Evolutionary conservation across 2,888 invertebrate species (phyloP).

Genomic region (Abscondita cerata): DNA sequence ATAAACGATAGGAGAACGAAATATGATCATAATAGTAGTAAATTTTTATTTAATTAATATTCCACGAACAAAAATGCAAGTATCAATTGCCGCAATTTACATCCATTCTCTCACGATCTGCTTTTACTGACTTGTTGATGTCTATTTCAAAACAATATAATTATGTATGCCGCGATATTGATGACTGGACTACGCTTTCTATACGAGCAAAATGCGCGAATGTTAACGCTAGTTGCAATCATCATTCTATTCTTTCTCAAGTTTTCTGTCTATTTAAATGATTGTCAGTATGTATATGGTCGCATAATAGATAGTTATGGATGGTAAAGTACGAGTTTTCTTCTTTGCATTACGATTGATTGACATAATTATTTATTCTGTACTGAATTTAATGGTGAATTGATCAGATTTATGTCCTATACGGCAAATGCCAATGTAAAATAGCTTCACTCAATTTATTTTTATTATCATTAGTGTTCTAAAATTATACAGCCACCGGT

Average conservation of each 20-base stretch:
- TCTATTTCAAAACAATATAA: constrained; percentile 45
- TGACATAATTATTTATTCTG: constrained; percentile 25
- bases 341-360: constrained; percentile 22
- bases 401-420: constrained; percentile 17
- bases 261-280: constrained; percentile 19
- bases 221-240: constrained; percentile 35
- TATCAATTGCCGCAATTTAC: constrained; percentile 24
- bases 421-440: constrained; percentile 6
- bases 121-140: constrained; percentile 43
- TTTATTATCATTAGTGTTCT: constrained; percentile 13
- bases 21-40: background rate
- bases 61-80: constrained; percentile 10
- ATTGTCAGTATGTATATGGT: constrained; percentile 23
- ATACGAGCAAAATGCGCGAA: constrained; percentile 36
- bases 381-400: constrained; percentile 13
- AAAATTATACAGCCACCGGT: constrained; percentile 13
- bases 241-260: constrained; percentile 30
- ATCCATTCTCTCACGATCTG: constrained; percentile 44
- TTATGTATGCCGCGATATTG: constrained; percentile 44
- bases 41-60: constrained; percentile 8
- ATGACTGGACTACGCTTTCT: constrained; percentile 48
- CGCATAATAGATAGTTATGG: constrained; percentile 15
- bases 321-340: constrained; percentile 23
- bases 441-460: constrained; percentile 17
- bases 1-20: constrained; percentile 4